Conservation (phyloP, 2,797 vertebrate species). For the Paguma larvata region DNA sequence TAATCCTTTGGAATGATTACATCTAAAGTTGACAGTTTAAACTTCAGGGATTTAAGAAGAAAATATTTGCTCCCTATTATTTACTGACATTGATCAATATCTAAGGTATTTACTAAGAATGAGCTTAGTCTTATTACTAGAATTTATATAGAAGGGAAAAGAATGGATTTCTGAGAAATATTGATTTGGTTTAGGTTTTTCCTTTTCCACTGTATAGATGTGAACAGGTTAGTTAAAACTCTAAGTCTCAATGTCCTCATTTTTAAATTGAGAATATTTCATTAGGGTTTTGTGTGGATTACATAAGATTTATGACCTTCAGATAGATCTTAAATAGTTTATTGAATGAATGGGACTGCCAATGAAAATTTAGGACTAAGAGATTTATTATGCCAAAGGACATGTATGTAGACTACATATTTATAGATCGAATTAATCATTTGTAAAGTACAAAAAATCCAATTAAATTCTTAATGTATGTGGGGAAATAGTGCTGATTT, state of each 20-base stretch:
- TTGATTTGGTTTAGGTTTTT: neutral
- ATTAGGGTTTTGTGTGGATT: neutral
- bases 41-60: neutral
- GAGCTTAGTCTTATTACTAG: neutral
- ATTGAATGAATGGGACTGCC: neutral
- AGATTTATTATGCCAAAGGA: neutral
- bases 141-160: neutral
- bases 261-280: conserved; percentile 6
- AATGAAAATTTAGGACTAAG: neutral
- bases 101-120: neutral
- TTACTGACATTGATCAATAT: neutral
- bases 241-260: neutral
- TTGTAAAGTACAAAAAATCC: conserved; percentile 12
- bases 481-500: neutral
- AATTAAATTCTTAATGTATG: conserved; percentile 8
- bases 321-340: neutral
- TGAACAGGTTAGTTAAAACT: neutral
- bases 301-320: neutral
- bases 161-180: conserved; percentile 7
- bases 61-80: neutral
- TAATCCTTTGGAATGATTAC: neutral
- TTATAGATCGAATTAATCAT: neutral
- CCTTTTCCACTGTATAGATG: neutral
- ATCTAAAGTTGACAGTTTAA: neutral
- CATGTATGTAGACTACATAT: neutral